Evolutionary conservation across 2,888 invertebrate species (phyloP).

Genomic region (Cryptocheilus praepositus): DNA sequence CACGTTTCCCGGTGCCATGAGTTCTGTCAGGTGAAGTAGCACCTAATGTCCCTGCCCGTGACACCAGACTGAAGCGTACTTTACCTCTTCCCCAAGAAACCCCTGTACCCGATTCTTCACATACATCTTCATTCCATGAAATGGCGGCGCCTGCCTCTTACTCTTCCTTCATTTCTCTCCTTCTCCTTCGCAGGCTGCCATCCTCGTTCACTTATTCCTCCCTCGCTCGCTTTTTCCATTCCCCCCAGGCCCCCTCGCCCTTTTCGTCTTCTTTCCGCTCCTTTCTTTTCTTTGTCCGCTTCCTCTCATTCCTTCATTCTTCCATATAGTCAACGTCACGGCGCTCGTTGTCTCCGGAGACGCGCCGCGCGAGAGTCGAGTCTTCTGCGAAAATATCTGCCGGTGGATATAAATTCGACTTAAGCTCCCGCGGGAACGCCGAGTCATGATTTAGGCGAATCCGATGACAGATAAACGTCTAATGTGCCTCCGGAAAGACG

Average conservation of each 20-base stretch:
- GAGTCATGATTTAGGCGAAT: constrained; percentile 41
- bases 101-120: constrained; percentile 47
- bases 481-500: constrained; percentile 19
- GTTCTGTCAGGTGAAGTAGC: constrained; percentile 13
- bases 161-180: background rate
- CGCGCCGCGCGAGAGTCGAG: constrained; percentile 10
- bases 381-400: constrained; percentile 43
- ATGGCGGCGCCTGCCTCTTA: constrained; percentile 29
- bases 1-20: constrained; percentile 3
- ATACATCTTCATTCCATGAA: constrained; percentile 61
- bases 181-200: background rate
- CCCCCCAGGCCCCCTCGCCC: too few relatives aligned
- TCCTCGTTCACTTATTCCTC: background rate
- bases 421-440: constrained; percentile 26
- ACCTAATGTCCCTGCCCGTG: constrained; percentile 38
- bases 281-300: background rate
- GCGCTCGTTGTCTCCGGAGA: constrained; percentile 21
- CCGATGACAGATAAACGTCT: constrained; percentile 39
- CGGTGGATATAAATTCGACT: constrained; percentile 51
- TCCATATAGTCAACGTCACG: constrained; percentile 9
- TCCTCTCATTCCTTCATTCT: constrained; percentile 5
- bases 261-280: constrained; percentile 1
- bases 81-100: constrained; percentile 29
- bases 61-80: constrained; percentile 43
- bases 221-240: background rate